Conservation (phyloP, 2,113 vertebrate species). For the Orycteropus afer region DNA sequence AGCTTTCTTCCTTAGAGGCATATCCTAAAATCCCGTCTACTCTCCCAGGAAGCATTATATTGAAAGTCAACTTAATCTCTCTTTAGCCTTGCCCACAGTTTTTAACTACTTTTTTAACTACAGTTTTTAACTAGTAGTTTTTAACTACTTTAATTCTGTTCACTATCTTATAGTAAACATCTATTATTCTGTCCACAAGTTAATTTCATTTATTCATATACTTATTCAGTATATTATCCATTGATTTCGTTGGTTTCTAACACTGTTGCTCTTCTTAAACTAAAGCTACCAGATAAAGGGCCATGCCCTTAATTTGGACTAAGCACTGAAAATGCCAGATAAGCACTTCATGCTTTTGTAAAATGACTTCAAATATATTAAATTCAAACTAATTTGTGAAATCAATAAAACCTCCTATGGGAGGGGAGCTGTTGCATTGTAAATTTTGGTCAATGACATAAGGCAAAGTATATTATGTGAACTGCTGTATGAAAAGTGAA, state of each 20-base stretch:
- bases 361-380: slow-evolving; percentile 44
- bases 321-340: slow-evolving; percentile 8
- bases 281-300: slow-evolving; percentile 56
- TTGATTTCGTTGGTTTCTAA: not conserved
- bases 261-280: slow-evolving; percentile 12
- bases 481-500: too few relatives aligned
- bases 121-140: slow-evolving; percentile 33
- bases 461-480: too few relatives aligned
- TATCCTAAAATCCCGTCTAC: slow-evolving; percentile 61
- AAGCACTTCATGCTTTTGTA: not conserved
- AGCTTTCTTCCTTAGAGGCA: slow-evolving; percentile 52
- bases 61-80: slow-evolving; percentile 58
- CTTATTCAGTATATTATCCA: slow-evolving; percentile 35
- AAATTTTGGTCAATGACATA: too few relatives aligned
- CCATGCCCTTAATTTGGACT: slow-evolving; percentile 13
- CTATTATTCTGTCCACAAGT: slow-evolving; percentile 35
- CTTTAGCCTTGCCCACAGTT: slow-evolving; percentile 7
- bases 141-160: not conserved
- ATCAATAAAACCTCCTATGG: slow-evolving; percentile 29
- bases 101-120: slow-evolving; percentile 50
- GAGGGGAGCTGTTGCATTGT: too few relatives aligned
- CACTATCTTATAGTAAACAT: not conserved
- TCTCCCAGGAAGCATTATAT: slow-evolving; percentile 55
- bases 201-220: slow-evolving; percentile 51
- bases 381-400: slow-evolving; percentile 39